Evolutionary conservation across 2,113 vertebrate genomes (phyloP).

Genomic region (Irena cyanogastra): DNA sequence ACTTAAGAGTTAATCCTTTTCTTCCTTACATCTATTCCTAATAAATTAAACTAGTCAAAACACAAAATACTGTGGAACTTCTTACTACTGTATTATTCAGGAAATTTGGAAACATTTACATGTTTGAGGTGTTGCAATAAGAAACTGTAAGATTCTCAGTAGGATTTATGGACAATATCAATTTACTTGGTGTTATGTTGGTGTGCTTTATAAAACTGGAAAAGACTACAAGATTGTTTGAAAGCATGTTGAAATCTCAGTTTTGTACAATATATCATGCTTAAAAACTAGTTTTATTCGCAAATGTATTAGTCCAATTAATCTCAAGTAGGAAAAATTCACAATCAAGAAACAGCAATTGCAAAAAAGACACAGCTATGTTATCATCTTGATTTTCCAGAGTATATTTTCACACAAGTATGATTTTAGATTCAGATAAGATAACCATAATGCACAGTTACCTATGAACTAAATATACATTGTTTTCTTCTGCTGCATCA

Average conservation of each 20-base stretch:
- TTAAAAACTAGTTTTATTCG: conserved; percentile 76
- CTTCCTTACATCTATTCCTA: background rate
- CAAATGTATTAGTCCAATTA: conserved; percentile 78
- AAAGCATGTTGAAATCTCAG: conserved; percentile 21
- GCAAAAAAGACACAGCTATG: conserved; percentile 67
- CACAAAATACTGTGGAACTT: background rate
- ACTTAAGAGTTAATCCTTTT: background rate
- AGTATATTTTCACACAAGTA: conserved; percentile 66
- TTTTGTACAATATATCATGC: conserved; percentile 70
- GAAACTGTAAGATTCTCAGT: background rate
- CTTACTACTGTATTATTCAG: background rate
- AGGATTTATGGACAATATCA: background rate
- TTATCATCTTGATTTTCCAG: conserved; percentile 52
- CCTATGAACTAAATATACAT: conserved; percentile 72
- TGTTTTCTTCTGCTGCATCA: conserved; percentile 69
- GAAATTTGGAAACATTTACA: background rate
- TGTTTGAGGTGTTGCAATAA: background rate
- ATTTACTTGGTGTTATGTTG: background rate
- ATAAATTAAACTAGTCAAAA: background rate
- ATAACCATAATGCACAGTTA: conserved; percentile 70
- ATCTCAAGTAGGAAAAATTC: conserved; percentile 74
- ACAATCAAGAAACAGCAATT: conserved; percentile 67
- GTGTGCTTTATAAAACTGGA: background rate
- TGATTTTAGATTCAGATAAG: conserved; percentile 66
- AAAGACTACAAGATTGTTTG: background rate